Conservation (phyloP, 2,113 vertebrate genomes). For the Craseonycteris thonglongyai region DNA sequence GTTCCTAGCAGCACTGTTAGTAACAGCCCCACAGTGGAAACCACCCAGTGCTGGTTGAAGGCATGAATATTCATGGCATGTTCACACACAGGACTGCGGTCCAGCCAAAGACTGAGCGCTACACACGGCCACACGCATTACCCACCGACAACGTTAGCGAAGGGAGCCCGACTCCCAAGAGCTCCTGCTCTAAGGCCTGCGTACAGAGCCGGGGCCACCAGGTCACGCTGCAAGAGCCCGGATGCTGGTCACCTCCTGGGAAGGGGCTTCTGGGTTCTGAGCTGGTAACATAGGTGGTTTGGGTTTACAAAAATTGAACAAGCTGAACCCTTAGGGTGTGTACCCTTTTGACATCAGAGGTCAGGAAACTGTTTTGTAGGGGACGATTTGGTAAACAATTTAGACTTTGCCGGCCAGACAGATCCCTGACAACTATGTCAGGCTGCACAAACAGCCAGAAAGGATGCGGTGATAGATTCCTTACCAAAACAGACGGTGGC, state of each 20-base stretch:
- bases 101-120: fast-evolving
- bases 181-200: neutral
- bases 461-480: neutral
- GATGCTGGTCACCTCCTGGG: neutral
- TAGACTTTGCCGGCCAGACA: neutral
- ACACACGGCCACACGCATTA: fast-evolving
- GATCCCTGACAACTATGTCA: neutral
- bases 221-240: fast-evolving
- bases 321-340: neutral
- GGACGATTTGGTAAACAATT: neutral
- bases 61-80: fast-evolving
- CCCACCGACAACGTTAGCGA: fast-evolving
- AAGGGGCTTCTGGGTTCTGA: neutral
- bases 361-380: neutral
- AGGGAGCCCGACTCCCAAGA: neutral
- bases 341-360: neutral
- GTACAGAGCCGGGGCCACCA: fast-evolving
- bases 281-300: fast-evolving
- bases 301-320: neutral
- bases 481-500: neutral
- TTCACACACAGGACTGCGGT: fast-evolving
- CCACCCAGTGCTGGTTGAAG: neutral
- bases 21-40: neutral
- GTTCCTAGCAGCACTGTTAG: neutral
- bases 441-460: neutral